A percentile compares a stretch with the other conserved stretches of the same genome.
Evolutionary conservation across 2,113 vertebrate genomes (phyloP).

Genomic region (Paratilapia polleni): DNA sequence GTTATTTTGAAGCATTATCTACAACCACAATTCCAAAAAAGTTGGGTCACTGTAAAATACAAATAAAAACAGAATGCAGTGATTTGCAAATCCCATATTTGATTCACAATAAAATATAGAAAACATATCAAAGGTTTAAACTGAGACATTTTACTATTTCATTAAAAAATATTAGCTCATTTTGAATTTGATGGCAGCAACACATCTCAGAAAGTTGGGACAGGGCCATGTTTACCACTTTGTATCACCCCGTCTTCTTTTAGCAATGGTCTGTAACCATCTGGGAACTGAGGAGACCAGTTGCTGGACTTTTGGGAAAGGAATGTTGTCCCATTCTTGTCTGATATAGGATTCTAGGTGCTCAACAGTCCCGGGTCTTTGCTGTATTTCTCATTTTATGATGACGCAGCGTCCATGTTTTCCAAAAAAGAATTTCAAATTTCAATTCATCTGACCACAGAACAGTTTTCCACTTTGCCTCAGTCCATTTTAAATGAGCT

Average conservation of each 20-base stretch:
- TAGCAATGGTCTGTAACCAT: background rate
- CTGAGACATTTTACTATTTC: background rate
- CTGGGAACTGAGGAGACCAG: background rate
- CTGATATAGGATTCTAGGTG: background rate
- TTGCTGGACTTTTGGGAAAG: background rate
- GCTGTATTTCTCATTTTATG: background rate
- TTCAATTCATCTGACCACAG: too few relatives aligned
- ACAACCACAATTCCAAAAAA: background rate
- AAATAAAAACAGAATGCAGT: background rate
- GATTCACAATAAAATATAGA: background rate
- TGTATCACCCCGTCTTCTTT: background rate
- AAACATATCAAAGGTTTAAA: background rate
- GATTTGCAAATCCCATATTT: background rate
- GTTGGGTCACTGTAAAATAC: background rate
- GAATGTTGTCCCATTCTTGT: too few relatives aligned
- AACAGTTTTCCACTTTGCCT: too few relatives aligned
- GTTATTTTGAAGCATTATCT: background rate
- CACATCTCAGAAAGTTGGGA: background rate
- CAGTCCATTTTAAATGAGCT: too few relatives aligned
- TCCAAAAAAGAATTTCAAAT: too few relatives aligned
- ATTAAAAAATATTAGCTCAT: background rate
- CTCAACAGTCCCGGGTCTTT: background rate
- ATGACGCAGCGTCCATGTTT: too few relatives aligned
- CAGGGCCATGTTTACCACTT: background rate
- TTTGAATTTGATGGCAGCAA: background rate